Base-by-base conservation (phyloP, 2,797 vertebrate genomes). In the Hippocampus kuda region DNA sequence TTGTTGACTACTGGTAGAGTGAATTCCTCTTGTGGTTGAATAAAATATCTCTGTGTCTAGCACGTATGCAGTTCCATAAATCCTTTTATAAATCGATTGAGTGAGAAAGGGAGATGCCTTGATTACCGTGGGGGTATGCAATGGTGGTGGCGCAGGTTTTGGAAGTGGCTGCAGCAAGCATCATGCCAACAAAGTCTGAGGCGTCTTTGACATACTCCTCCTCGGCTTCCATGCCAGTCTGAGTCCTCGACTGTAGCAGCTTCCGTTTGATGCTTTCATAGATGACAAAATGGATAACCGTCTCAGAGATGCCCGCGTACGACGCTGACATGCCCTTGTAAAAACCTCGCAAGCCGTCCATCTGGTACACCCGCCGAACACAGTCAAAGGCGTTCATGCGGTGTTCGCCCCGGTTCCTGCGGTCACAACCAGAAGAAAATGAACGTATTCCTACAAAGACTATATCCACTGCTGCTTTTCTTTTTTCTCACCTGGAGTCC, bases 291-390 rank as follows among this genome's bases (percentile, higher is more conserved):
- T 99, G 96, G 84, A 99, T 94, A 72, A 99, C 96, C 76, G 97
- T 99, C 91, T 99, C 97, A 64, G 96, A 99, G 89, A 99, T 99
- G 88, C 97, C 97, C 15, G 97, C 97, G 0, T 99, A 99, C 0
- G 97, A 99, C 11, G 97, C 97, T 0, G 97, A 98, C 97, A 99
- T 99, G 79, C 97, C 97, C 72, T 94, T 90, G 88, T 99, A 99
- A 91, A 99, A 99, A 70, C 97, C 97, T 82, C 90, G 93, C 51
- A 95, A 67, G 67, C 97, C 97, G 69, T 99, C 97, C 73, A 92
- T 85, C 79, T 79, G 93, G 90, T 99, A 99, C 44, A 99, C 96
- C 81, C 90, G 93, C 68, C 87, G 90, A 79, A 97, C 79, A 74
- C 97, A 99, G 76, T 98, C 95, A 49, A 95, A 91, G 9, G 97